phyloP scores from a whole-genome alignment of 2,888 invertebrate genomes.

The Empis stercorea region DNA sequence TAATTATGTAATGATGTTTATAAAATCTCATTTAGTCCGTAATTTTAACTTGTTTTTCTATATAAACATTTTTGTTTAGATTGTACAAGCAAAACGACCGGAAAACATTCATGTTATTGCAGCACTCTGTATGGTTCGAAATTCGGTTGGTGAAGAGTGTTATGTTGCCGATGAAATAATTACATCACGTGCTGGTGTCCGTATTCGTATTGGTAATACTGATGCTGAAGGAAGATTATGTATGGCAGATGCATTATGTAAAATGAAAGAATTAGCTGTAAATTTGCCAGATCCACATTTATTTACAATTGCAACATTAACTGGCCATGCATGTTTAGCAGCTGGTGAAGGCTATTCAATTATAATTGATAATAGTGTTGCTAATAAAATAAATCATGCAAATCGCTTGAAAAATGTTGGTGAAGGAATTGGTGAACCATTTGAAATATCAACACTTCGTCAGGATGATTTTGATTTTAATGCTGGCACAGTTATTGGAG shows the following conservation, averaged over 20 bases:
- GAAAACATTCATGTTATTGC: slow-evolving; percentile 64
- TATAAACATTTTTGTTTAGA: slow-evolving; percentile 32
- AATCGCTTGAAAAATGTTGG: slow-evolving; percentile 28
- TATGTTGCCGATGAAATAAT: slow-evolving; percentile 89
- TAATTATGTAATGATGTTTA: too few species aligned
- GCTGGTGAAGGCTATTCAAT: slow-evolving; percentile 63
- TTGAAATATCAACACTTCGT: slow-evolving; percentile 66
- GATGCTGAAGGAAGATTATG: slow-evolving; percentile 93
- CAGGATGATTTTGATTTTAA: slow-evolving; percentile 59
- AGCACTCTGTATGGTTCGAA: slow-evolving; percentile 74
- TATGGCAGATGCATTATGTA: slow-evolving; percentile 78
- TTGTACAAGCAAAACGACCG: slow-evolving; percentile 42
- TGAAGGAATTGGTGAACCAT: slow-evolving; percentile 47
- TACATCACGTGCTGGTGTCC: slow-evolving; percentile 64
- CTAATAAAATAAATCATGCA: slow-evolving; percentile 41
- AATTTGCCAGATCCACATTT: slow-evolving; percentile 65
- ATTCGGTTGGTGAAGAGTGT: slow-evolving; percentile 76
- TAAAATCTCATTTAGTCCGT: too few species aligned
- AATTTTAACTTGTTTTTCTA: too few species aligned
- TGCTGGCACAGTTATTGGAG: slow-evolving; percentile 60
- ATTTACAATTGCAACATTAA: slow-evolving; percentile 82
- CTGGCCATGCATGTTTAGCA: slow-evolving; percentile 65
- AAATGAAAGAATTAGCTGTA: slow-evolving; percentile 52
- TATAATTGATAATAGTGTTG: slow-evolving; percentile 65
- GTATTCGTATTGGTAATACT: slow-evolving; percentile 82